A percentile compares a stretch with the other conserved stretches of the same genome.
Conservation (phyloP, 2,888 invertebrate species). For the Epistrophe eligans region DNA sequence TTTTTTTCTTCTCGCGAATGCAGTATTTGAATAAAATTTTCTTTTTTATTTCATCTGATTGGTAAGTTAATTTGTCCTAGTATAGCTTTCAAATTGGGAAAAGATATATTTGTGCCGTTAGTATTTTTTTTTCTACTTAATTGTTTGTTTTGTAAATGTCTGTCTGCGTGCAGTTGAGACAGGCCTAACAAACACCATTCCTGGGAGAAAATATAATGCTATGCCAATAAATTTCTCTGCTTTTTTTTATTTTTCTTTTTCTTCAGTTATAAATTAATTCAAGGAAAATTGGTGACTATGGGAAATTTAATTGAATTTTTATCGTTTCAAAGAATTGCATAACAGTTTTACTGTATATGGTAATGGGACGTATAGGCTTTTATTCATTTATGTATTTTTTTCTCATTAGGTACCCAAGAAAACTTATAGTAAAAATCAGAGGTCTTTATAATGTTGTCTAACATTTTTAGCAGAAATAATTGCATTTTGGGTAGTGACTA, state of each 20-base stretch:
- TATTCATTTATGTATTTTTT: not conserved
- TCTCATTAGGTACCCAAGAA: not conserved
- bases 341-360: constrained; percentile 4
- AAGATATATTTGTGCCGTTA: not conserved
- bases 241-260: not conserved
- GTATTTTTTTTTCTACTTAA: not conserved
- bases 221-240: constrained; percentile 2
- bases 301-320: constrained; percentile 54
- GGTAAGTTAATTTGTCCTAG: constrained; percentile 48
- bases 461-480: too few relatives aligned
- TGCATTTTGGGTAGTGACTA: too few relatives aligned
- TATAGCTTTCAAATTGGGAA: constrained; percentile 41
- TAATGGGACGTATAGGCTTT: not conserved
- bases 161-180: not conserved
- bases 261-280: constrained; percentile 17
- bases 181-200: not conserved
- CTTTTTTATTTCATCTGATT: constrained; percentile 23
- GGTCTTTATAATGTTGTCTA: too few relatives aligned
- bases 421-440: too few relatives aligned
- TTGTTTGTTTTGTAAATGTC: not conserved
- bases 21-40: constrained; percentile 18
- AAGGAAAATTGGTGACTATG: constrained; percentile 40
- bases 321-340: constrained; percentile 37
- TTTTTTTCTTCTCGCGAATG: too few relatives aligned
- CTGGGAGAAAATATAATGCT: not conserved